Evolutionary conservation across 1,140 invertebrate species (phyloP), one percentile per base, ranked within the genome.

Genomic region (Mya arenaria): DNA sequence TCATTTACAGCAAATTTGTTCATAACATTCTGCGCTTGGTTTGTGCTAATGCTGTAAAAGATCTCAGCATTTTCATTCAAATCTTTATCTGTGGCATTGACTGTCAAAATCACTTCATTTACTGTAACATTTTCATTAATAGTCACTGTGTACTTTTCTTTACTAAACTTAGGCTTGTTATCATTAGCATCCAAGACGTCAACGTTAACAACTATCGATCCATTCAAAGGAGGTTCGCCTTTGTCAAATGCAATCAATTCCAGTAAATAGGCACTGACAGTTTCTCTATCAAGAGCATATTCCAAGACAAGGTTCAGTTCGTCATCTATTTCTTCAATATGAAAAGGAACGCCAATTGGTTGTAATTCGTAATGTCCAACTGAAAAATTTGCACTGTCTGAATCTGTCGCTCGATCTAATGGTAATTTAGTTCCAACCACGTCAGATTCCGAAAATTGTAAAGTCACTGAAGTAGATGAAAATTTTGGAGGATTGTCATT

Each of bases 21-120:
- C 96, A 73, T 98, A 93, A 37, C 96, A 94, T 92, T 98, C 98
- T 92, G 98, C 96, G 65, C 97, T 92, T 99, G 98, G 13, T 97
- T 97, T 1, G 96, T 94, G 78, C 82, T 87, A 32, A 91, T 97
- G 89, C 95, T 96, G 93, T 97, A 99, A 15, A 65, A 62, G 32
- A 91, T 83, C 78, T 84, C 72, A 15, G 87, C 89, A 83, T 91
- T 91, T 58, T 82, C 55, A 13, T 89, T 89, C 13, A 60, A 56
- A 91, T 91, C 90, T 37, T 25, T 6, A 73, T 91, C 88, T 2
- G 69, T 84, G 23, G 88, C 88, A 15, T 28, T 73, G 0, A 89
- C 79, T 52, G 69, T 77, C 1, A 88, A 62, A 32, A 89, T 84
- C 6, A 79, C 78, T 23, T 71, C 48, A 77, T 84, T 86, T 0